Conservation (phyloP, 2,888 invertebrate genomes). For the Patella ulyssiponensis region DNA sequence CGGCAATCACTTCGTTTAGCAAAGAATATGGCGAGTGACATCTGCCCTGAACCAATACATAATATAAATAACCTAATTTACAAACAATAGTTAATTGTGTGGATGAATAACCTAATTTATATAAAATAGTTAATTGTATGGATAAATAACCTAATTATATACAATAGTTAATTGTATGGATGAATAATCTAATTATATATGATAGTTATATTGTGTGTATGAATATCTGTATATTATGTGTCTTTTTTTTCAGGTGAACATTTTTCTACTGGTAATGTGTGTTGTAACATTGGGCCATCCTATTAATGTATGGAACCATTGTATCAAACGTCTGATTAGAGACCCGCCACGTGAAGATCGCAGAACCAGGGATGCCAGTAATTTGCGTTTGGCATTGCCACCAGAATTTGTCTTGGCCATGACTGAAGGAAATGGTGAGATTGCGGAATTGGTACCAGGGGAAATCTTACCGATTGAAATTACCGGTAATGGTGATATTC, state of each 20-base stretch:
- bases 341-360: slow-evolving; percentile 16
- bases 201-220: too few relatives aligned
- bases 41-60: too few relatives aligned
- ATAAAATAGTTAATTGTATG: too few relatives aligned
- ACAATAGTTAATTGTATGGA: too few relatives aligned
- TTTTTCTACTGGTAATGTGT: slow-evolving; percentile 31
- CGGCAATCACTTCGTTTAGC: too few relatives aligned
- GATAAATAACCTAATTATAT: too few relatives aligned
- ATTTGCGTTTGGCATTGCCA: slow-evolving; percentile 1
- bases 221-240: too few relatives aligned
- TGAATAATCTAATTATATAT: too few relatives aligned
- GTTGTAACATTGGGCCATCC: slow-evolving; percentile 37
- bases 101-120: too few relatives aligned
- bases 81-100: too few relatives aligned
- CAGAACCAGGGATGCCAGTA: slow-evolving; percentile 13
- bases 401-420: slow-evolving; percentile 16
- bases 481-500: slow-evolving; percentile 1
- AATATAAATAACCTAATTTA: too few relatives aligned
- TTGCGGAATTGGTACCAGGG: slow-evolving; percentile 5
- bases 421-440: slow-evolving; percentile 19
- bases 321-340: slow-evolving; percentile 34
- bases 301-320: slow-evolving; percentile 43
- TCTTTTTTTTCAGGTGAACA: slow-evolving; percentile 28
- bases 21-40: too few relatives aligned
- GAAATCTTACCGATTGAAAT: background rate